phyloP scores from a whole-genome alignment of 1,140 invertebrate genomes.

The Drosophila nikananu region DNA sequence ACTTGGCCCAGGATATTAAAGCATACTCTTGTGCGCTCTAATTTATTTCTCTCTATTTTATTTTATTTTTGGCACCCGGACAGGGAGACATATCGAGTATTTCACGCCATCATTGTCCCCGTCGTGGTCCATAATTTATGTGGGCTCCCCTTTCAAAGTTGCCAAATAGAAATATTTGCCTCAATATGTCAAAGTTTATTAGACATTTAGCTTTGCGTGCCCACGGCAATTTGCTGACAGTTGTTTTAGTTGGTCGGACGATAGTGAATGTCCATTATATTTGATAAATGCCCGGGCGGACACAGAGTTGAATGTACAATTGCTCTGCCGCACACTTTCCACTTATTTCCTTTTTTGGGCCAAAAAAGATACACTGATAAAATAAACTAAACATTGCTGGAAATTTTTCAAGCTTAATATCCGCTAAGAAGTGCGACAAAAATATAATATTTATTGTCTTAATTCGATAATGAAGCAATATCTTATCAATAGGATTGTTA shows the following conservation, averaged over 20 bases:
- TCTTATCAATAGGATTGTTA: background rate
- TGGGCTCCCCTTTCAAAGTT: slow-evolving; percentile 34
- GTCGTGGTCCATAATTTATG: slow-evolving; percentile 64
- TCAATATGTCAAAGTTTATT: slow-evolving; percentile 83
- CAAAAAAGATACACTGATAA: slow-evolving; percentile 14
- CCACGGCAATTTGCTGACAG: slow-evolving; percentile 78
- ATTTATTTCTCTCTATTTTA: slow-evolving; percentile 51
- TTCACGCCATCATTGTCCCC: slow-evolving; percentile 60
- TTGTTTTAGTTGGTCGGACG: slow-evolving; percentile 66
- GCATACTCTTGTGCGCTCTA: slow-evolving; percentile 61
- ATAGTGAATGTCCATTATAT: slow-evolving; percentile 79
- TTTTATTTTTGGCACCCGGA: slow-evolving; percentile 13
- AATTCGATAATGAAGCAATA: background rate
- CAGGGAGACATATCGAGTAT: slow-evolving; percentile 26
- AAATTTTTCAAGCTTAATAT: too few species aligned
- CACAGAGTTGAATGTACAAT: slow-evolving; percentile 63
- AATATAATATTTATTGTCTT: background rate
- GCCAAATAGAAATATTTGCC: slow-evolving; percentile 74
- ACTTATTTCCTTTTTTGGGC: slow-evolving; percentile 2
- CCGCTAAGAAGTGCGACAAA: background rate
- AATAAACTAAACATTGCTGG: background rate
- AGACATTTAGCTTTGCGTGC: slow-evolving; percentile 82
- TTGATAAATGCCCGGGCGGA: slow-evolving; percentile 75
- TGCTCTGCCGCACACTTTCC: slow-evolving; percentile 40
- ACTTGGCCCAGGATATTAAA: slow-evolving; percentile 58